A percentile compares a stretch with the other conserved stretches of the same genome.
Evolutionary conservation across 2,888 invertebrate genomes (phyloP).

Genomic region (Buathra laborator): DNA sequence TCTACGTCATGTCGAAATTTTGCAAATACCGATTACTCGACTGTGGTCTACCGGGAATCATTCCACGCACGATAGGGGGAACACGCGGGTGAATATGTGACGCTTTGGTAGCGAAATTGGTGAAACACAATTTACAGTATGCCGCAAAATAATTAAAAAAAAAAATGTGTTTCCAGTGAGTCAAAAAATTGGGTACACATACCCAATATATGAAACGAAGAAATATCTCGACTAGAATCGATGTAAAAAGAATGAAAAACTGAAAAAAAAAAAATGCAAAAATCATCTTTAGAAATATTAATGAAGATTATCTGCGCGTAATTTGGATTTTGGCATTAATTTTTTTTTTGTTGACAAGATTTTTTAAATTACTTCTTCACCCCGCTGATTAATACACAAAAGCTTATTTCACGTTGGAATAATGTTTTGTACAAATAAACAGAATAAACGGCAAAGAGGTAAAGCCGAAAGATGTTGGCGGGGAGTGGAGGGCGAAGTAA

Average conservation of each 20-base stretch:
- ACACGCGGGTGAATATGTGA: too few relatives aligned
- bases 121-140: too few relatives aligned
- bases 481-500: not conserved
- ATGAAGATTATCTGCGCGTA: not conserved
- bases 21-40: too few relatives aligned
- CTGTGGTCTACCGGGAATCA: too few relatives aligned
- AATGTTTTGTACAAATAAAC: constrained; percentile 1
- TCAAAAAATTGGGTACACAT: too few relatives aligned
- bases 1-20: too few relatives aligned
- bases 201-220: too few relatives aligned
- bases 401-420: not conserved
- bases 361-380: not conserved
- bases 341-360: not conserved
- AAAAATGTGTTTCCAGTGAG: too few relatives aligned
- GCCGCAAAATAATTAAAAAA: too few relatives aligned
- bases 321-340: not conserved
- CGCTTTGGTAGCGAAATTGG: too few relatives aligned
- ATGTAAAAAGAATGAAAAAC: not conserved
- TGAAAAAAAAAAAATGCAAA: not conserved
- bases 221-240: too few relatives aligned
- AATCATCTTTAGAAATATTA: not conserved
- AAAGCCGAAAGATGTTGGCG: not conserved
- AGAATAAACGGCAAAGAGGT: not conserved
- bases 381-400: not conserved
- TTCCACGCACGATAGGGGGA: too few relatives aligned